Evolutionary conservation across 53 echinoderm and acorn worm genomes (phyloP), one percentile per base, ranked within the genome.

Genomic region (Apostichopus leukothele): DNA sequence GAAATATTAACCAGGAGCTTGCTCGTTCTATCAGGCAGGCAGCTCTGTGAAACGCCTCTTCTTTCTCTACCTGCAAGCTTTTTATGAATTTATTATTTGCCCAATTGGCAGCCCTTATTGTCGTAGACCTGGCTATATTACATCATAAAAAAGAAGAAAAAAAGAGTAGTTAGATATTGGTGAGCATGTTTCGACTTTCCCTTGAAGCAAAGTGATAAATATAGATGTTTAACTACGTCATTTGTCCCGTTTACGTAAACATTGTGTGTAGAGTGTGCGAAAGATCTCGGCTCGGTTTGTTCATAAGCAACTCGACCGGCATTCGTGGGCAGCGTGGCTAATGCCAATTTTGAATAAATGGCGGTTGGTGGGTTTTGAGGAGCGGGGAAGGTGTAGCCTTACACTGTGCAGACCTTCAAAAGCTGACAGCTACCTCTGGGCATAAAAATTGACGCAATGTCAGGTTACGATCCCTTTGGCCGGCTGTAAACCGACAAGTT

Each of bases 191-290:
- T 57, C 81, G 5, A 51, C 53, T 81, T n/a, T 81, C 81, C 81
- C 81, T 81, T 25, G 60, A 5, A 81, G 81, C 53, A 81, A 81
- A 71, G 9, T 81, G 81, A 81, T 81, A 81, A 81, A 81, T 81
- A 81, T 53, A 53, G 53, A 16, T 22, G 59, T 59, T 39, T 81
- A 51, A 54, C 54, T 57, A 59, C 55, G 81, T 81, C 57, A 81
- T 77, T 77, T 76, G 22, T 81, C 81, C 55, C 54, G 53, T 57
- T 55, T 81, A 59, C 53, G 55, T 81, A 81, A 81, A 81, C 60
- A 25, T 81, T 81, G 60, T 53, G 54, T 81, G 55, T 81, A 57
- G 55, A 51, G 81, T 54, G 59, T 18, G 81, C 55, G 54, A 81
- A 55, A 10, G 20, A 39, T 39, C 39, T 81, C 55, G 71, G 19